Evolutionary conservation across 2,113 vertebrate species (phyloP).

Genomic region (Vulpes lagopus): DNA sequence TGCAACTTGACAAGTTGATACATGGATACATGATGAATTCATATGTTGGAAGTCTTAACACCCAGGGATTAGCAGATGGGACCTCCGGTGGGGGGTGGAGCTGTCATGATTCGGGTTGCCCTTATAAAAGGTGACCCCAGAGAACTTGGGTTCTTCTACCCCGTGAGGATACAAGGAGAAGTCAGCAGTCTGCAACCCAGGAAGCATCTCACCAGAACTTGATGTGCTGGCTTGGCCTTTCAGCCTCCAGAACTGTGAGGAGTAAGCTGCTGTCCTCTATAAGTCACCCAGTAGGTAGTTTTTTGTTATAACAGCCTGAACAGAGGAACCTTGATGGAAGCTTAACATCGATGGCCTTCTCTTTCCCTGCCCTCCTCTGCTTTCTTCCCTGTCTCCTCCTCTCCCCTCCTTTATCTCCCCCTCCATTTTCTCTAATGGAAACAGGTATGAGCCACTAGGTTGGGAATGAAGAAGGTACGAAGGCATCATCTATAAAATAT

Average conservation of each 20-base stretch:
- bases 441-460: not conserved
- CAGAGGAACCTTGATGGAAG: not conserved
- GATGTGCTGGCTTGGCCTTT: not conserved
- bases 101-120: not conserved
- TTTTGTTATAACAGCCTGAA: not conserved
- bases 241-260: not conserved
- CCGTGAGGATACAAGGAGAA: not conserved
- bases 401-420: fast-evolving
- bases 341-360: not conserved
- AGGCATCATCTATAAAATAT: not conserved
- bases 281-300: too few species aligned
- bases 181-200: not conserved
- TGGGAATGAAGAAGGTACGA: not conserved
- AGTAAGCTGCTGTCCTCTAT: not conserved
- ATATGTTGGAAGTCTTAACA: not conserved
- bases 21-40: not conserved
- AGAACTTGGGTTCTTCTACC: not conserved
- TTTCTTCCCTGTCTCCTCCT: not conserved
- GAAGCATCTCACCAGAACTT: not conserved
- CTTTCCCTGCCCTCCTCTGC: not conserved
- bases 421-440: not conserved
- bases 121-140: not conserved
- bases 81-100: not conserved
- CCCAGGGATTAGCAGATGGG: not conserved
- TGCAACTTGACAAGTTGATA: not conserved